Conservation (phyloP, 2,113 vertebrate genomes). For the Heteronetta atricapilla region DNA sequence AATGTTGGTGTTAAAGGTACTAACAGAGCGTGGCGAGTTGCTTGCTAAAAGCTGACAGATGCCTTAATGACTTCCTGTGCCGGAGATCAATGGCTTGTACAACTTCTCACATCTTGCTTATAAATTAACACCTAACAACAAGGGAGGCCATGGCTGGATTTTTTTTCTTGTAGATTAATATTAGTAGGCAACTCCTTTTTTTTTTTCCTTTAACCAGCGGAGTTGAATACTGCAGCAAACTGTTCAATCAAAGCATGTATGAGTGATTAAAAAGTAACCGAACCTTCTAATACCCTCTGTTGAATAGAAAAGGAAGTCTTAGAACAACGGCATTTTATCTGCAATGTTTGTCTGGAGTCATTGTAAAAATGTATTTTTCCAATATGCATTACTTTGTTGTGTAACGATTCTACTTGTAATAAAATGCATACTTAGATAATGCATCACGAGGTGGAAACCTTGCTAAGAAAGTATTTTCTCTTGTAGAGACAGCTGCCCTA, state of each 20-base stretch:
- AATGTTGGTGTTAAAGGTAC: background rate
- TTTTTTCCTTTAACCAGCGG: background rate
- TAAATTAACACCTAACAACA: background rate
- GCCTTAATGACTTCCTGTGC: conserved; percentile 65
- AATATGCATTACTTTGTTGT: conserved; percentile 71
- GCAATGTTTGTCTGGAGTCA: conserved; percentile 59
- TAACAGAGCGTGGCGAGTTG: background rate
- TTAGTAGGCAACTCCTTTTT: background rate
- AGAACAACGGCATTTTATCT: conserved; percentile 52
- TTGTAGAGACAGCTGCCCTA: background rate
- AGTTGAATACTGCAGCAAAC: conserved; percentile 17
- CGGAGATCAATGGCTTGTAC: background rate
- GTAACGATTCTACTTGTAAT: conserved; percentile 77
- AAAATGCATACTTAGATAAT: conserved; percentile 62
- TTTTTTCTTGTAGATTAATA: background rate
- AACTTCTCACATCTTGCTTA: background rate
- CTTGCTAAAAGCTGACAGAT: conserved; percentile 50
- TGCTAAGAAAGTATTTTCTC: background rate
- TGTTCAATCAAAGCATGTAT: background rate
- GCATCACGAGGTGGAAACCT: background rate
- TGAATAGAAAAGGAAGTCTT: conserved; percentile 55
- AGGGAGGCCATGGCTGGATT: background rate
- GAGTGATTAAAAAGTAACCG: background rate
- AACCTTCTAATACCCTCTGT: conserved; percentile 23
- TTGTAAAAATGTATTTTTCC: conserved; percentile 80